phyloP scores from a whole-genome alignment of 2,113 vertebrate genomes.

The Fregetta grallaria region DNA sequence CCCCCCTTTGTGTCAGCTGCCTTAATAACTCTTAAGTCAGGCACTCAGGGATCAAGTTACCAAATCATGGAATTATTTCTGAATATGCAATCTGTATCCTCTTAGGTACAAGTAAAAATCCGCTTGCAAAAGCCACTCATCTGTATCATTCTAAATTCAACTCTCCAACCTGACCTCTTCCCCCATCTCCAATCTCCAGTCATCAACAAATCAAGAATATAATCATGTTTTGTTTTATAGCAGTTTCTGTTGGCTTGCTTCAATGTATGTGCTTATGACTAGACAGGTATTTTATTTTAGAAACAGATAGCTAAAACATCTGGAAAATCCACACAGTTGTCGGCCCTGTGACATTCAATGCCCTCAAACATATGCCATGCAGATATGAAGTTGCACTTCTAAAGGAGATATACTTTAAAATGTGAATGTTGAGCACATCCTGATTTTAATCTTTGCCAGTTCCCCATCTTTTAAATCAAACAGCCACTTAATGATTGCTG shows the following conservation, averaged over 20 bases:
- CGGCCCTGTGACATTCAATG: neutral
- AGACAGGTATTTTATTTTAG: neutral
- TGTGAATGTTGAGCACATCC: neutral
- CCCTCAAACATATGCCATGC: neutral
- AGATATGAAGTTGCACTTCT: neutral
- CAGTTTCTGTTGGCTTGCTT: neutral
- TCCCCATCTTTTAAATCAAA: slow-evolving; percentile 27
- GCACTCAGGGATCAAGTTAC: neutral
- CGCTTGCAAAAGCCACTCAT: neutral
- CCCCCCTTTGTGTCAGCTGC: neutral
- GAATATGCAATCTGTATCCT: neutral
- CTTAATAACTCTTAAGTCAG: neutral
- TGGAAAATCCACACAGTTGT: neutral
- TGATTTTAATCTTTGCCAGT: neutral
- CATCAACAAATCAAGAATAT: neutral
- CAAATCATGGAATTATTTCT: neutral
- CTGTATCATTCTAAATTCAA: neutral
- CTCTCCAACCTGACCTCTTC: neutral
- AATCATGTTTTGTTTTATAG: neutral
- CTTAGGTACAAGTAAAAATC: neutral
- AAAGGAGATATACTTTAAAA: neutral
- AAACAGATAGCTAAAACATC: neutral
- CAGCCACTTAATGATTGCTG: neutral
- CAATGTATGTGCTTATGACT: neutral
- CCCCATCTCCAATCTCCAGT: neutral